Conservation (phyloP, 2,113 vertebrate genomes). For the Zapus hudsonius region DNA sequence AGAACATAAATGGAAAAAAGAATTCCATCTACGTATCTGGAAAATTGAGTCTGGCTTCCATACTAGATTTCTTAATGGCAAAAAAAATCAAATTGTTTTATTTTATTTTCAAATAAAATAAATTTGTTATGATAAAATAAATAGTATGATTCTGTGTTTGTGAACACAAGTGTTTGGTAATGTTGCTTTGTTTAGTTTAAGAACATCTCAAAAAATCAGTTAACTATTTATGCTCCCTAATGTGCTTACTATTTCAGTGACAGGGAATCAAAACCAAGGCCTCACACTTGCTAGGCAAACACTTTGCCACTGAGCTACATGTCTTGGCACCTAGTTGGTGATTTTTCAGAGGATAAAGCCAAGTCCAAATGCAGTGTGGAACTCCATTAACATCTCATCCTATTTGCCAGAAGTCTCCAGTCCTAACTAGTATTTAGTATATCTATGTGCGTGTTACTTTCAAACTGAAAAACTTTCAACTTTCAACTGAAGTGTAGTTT, state of each 20-base stretch:
- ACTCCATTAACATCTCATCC: not conserved
- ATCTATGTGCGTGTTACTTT: not conserved
- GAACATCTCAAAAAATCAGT: slow-evolving; percentile 20
- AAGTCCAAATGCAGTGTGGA: not conserved
- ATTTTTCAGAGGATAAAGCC: slow-evolving; percentile 8
- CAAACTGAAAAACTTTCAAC: no score
- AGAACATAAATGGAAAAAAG: not conserved
- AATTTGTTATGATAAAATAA: no score
- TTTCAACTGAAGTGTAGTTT: no score
- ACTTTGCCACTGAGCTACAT: not conserved
- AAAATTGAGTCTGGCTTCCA: not conserved
- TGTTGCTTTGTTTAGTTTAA: slow-evolving; percentile 20
- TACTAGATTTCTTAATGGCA: not conserved
- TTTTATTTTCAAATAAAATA: slow-evolving; percentile 4
- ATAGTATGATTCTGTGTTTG: no score
- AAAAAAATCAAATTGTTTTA: slow-evolving; percentile 24
- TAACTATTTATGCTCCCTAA: slow-evolving; percentile 1
- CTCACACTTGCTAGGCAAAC: not conserved
- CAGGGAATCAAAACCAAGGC: no score
- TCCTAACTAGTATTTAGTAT: not conserved
- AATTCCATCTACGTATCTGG: not conserved
- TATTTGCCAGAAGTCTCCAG: not conserved
- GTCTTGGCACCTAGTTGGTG: not conserved
- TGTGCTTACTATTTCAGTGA: no score
- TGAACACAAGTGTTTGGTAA: not conserved